Evolutionary conservation across 2,113 vertebrate genomes (phyloP).

Genomic region (Atractosteus spatula): DNA sequence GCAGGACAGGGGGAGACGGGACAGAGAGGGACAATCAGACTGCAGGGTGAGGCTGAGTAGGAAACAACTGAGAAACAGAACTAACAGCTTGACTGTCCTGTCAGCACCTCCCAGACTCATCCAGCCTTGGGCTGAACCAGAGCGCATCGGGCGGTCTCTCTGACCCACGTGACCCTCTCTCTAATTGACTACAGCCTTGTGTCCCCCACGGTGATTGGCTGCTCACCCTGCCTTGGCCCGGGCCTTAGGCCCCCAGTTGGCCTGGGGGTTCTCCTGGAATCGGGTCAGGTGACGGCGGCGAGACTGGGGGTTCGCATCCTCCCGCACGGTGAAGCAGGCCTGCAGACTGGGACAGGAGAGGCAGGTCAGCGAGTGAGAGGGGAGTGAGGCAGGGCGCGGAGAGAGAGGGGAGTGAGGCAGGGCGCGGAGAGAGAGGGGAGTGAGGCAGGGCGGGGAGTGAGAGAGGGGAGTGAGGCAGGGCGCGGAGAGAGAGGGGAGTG

Average conservation of each 20-base stretch:
- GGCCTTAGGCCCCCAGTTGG: constrained; percentile 89
- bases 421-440: too few species aligned
- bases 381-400: too few species aligned
- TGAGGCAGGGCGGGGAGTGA: too few species aligned
- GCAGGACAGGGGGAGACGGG: background rate
- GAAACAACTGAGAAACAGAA: too few species aligned
- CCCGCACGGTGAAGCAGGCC: constrained; percentile 78
- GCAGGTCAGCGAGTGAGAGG: too few species aligned
- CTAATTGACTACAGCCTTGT: background rate
- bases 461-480: background rate
- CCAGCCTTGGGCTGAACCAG: background rate
- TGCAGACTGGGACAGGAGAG: constrained; percentile 56
- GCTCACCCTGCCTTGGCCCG: constrained; percentile 74
- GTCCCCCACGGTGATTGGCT: background rate
- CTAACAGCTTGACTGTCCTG: too few species aligned
- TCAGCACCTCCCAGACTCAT: too few species aligned
- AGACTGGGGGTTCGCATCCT: constrained; percentile 88
- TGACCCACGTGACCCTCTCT: background rate
- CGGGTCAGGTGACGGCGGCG: constrained; percentile 78
- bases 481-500: constrained; percentile 3
- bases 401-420: background rate
- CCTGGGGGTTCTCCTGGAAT: constrained; percentile 87
- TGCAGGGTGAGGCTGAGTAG: background rate
- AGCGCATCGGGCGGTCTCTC: background rate
- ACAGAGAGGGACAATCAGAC: too few species aligned